Percentiles rank a stretch among this genome's conserved stretches.
Evolutionary conservation across 2,888 invertebrate genomes (phyloP).

Genomic region (Dendrolimus pini): DNA sequence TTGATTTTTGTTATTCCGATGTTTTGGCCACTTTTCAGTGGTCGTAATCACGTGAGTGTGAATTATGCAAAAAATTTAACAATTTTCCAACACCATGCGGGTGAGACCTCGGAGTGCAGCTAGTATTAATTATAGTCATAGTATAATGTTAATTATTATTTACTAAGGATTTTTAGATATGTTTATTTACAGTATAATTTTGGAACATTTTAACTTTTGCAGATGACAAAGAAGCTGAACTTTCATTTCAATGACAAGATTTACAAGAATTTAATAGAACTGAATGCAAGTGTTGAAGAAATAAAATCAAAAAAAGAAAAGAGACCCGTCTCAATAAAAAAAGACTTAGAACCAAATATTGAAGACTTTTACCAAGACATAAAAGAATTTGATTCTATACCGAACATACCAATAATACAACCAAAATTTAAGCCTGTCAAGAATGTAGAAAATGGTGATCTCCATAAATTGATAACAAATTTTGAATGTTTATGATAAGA

Average conservation of each 20-base stretch:
- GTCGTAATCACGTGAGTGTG: too few relatives aligned
- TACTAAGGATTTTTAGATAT: too few relatives aligned
- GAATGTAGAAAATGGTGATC: slow-evolving; percentile 39
- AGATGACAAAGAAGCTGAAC: slow-evolving; percentile 63
- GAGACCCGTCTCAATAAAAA: slow-evolving; percentile 32
- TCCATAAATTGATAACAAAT: slow-evolving; percentile 48
- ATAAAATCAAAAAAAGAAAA: slow-evolving; percentile 38
- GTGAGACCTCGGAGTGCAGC: background rate
- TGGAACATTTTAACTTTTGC: slow-evolving; percentile 21
- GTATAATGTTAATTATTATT: background rate
- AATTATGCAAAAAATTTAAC: too few relatives aligned
- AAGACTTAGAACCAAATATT: slow-evolving; percentile 62
- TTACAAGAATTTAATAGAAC: slow-evolving; percentile 61
- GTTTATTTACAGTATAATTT: background rate
- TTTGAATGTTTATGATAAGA: slow-evolving; percentile 56
- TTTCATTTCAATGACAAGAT: slow-evolving; percentile 66
- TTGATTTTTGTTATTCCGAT: too few relatives aligned
- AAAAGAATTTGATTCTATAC: slow-evolving; percentile 42
- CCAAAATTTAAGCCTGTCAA: slow-evolving; percentile 48
- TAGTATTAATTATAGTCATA: background rate
- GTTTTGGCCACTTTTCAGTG: too few relatives aligned
- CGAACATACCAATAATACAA: slow-evolving; percentile 42
- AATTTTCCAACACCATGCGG: too few relatives aligned
- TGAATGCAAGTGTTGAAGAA: slow-evolving; percentile 48
- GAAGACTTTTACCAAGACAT: slow-evolving; percentile 61